Percentiles rank a stretch among this genome's conserved stretches.
Evolutionary conservation across 2,113 vertebrate species (phyloP).

Genomic region (Amia ocellicauda): DNA sequence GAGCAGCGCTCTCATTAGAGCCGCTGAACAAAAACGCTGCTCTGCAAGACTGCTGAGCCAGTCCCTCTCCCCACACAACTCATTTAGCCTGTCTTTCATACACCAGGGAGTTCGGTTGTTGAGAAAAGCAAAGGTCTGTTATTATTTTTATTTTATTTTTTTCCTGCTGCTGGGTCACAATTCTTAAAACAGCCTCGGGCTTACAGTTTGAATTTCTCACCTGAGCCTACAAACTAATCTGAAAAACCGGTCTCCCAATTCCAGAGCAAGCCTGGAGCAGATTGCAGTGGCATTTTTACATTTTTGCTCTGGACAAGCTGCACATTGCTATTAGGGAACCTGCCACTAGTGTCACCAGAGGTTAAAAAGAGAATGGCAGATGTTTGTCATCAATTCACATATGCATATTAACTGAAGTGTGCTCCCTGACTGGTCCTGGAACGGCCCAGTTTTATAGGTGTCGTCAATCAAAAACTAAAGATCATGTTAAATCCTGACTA

Average conservation of each 20-base stretch:
- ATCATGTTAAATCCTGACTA: too few species aligned
- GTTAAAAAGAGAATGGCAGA: too few species aligned
- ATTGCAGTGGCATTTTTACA: too few species aligned
- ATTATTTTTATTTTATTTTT: too few species aligned
- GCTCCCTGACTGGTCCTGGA: too few species aligned
- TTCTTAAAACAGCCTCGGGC: not conserved
- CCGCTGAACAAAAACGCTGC: not conserved
- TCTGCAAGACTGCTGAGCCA: not conserved
- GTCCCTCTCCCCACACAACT: not conserved
- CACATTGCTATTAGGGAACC: too few species aligned
- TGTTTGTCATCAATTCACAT: too few species aligned
- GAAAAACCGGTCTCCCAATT: not conserved
- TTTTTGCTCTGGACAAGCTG: too few species aligned
- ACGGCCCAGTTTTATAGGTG: too few species aligned
- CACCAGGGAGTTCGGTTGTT: not conserved
- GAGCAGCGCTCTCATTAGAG: not conserved
- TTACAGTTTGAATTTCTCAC: not conserved
- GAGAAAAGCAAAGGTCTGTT: not conserved
- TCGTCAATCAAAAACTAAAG: too few species aligned
- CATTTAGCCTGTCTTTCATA: not conserved
- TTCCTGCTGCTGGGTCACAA: not conserved
- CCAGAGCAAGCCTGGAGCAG: not conserved
- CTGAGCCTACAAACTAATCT: not conserved
- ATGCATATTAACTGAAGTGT: too few species aligned
- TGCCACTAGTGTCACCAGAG: too few species aligned